phyloP scores from a whole-genome alignment of 2,888 invertebrate genomes.

The Augochlorella aurata region DNA sequence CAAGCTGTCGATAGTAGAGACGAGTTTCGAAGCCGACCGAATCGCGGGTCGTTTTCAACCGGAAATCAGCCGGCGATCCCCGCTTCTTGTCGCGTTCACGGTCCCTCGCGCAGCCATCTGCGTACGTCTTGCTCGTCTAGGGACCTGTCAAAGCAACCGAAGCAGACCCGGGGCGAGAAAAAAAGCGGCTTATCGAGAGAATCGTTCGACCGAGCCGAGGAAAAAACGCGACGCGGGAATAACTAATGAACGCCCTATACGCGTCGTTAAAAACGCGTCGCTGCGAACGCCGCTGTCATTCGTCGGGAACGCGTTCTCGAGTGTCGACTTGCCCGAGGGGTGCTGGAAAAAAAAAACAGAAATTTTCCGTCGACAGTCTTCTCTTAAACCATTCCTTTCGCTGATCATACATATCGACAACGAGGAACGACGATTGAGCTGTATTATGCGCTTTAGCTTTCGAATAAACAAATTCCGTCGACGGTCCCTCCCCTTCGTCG shows the following conservation, averaged over 20 bases:
- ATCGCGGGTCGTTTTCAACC: slow-evolving; percentile 9
- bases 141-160: not conserved
- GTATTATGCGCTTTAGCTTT: too few relatives aligned
- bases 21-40: not conserved
- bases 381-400: not conserved
- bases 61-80: slow-evolving; percentile 44
- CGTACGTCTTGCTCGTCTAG: not conserved
- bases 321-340: not conserved
- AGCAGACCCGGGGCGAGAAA: not conserved
- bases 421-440: too few relatives aligned
- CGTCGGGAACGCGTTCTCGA: not conserved
- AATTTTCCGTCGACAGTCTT: not conserved
- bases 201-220: not conserved
- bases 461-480: too few relatives aligned
- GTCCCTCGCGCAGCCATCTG: slow-evolving; percentile 29
- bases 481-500: too few relatives aligned
- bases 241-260: slow-evolving; percentile 24
- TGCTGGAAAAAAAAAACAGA: not conserved
- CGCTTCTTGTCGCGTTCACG: slow-evolving; percentile 1
- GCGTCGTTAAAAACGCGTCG: slow-evolving; percentile 21
- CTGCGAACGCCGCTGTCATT: slow-evolving; percentile 2
- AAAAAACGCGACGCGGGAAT: slow-evolving; percentile 8
- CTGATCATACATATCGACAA: not conserved
- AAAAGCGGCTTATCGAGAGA: slow-evolving; percentile 35
- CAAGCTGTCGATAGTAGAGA: not conserved